phyloP scores from a whole-genome alignment of 2,797 vertebrate genomes.

The Paguma larvata region DNA sequence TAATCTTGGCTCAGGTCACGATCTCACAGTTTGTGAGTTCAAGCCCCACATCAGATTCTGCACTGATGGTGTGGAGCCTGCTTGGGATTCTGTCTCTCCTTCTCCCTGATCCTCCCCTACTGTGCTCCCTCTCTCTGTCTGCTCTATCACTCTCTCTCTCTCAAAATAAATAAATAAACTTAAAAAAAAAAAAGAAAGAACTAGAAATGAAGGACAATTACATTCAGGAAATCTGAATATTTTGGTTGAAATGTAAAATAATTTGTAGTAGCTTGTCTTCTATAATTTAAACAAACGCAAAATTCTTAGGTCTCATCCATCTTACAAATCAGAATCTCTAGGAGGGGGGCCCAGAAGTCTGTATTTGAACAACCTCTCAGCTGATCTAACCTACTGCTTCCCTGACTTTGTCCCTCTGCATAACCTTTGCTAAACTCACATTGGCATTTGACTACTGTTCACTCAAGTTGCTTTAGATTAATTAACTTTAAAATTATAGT shows the following conservation, averaged over 20 bases:
- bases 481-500: not conserved
- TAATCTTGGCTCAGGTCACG: too few species aligned
- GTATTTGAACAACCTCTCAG: not conserved
- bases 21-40: too few species aligned
- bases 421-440: not conserved
- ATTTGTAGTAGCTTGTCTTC: not conserved
- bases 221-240: not conserved
- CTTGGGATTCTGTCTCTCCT: too few species aligned
- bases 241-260: constrained; percentile 13
- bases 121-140: too few species aligned
- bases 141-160: too few species aligned
- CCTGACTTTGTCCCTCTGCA: not conserved
- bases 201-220: not conserved
- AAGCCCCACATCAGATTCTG: too few species aligned
- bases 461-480: not conserved
- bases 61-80: too few species aligned
- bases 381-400: not conserved
- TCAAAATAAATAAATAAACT: too few species aligned
- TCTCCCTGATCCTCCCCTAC: too few species aligned
- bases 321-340: not conserved
- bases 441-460: not conserved
- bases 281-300: constrained; percentile 8
- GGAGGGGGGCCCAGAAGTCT: not conserved
- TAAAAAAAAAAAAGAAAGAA: not conserved
- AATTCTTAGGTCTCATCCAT: not conserved